phyloP scores from a whole-genome alignment of 2,113 vertebrate genomes.

The Spea multiplicata region DNA sequence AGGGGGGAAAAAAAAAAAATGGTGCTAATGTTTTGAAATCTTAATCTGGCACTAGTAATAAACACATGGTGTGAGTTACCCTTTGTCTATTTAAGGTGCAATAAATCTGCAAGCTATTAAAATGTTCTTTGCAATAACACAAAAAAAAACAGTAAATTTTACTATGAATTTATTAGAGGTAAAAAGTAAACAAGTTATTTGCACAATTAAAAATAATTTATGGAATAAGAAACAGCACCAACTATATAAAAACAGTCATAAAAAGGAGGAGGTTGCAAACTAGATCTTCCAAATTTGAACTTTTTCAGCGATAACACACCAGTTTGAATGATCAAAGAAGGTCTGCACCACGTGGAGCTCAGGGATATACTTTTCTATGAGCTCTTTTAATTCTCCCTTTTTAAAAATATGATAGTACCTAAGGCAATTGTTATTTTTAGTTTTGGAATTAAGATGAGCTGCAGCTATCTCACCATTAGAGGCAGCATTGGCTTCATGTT shows the following conservation, averaged over 20 bases:
- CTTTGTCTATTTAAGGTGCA: too few relatives aligned
- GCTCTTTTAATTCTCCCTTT: slow-evolving; percentile 65
- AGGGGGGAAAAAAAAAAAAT: too few relatives aligned
- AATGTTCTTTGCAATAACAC: too few relatives aligned
- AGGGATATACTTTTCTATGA: slow-evolving; percentile 59
- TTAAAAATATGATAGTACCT: slow-evolving; percentile 70
- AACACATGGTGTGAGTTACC: too few relatives aligned
- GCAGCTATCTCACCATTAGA: slow-evolving; percentile 12
- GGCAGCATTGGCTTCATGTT: not conserved
- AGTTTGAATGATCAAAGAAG: slow-evolving; percentile 70
- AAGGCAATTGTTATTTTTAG: slow-evolving; percentile 56
- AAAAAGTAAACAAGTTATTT: not conserved
- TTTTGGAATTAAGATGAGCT: not conserved
- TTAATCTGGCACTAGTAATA: too few relatives aligned
- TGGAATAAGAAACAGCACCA: not conserved
- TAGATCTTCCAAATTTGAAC: slow-evolving; percentile 59
- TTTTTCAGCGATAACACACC: slow-evolving; percentile 68
- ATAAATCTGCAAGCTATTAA: too few relatives aligned
- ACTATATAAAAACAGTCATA: not conserved
- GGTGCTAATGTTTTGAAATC: too few relatives aligned
- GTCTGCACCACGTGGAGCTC: slow-evolving; percentile 64
- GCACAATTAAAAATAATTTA: not conserved
- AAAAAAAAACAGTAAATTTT: too few relatives aligned
- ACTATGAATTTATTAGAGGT: not conserved
- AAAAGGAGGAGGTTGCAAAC: slow-evolving; percentile 5